A percentile compares a stretch with the other conserved stretches of the same genome.
Conservation (phyloP, 2,888 invertebrate genomes). For the Rhimphoctona megacephalus region DNA sequence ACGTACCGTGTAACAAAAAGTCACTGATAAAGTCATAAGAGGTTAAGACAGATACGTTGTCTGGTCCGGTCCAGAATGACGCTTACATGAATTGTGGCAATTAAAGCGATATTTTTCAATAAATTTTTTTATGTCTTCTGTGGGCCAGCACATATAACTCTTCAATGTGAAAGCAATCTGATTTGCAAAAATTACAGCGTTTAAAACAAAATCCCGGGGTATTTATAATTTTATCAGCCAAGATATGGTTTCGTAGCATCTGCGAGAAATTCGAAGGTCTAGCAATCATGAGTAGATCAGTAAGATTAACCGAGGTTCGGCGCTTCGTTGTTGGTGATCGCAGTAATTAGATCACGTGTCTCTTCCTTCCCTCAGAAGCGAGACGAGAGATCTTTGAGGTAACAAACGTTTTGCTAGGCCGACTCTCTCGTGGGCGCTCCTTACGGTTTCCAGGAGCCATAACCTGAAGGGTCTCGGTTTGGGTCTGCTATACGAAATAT, state of each 20-base stretch:
- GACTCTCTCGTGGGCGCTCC: slow-evolving; percentile 16
- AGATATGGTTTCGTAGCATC: slow-evolving; percentile 3
- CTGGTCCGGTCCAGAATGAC: too few species aligned
- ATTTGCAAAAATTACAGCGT: background rate
- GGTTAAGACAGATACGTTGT: too few species aligned
- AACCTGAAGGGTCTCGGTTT: slow-evolving; percentile 49
- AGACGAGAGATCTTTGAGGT: slow-evolving; percentile 29
- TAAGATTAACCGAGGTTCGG: slow-evolving; percentile 77
- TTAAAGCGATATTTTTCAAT: too few species aligned
- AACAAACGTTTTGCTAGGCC: slow-evolving; percentile 23
- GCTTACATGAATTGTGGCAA: too few species aligned
- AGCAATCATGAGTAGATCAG: slow-evolving; percentile 75
- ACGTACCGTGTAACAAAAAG: too few species aligned
- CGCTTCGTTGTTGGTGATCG: slow-evolving; percentile 21
- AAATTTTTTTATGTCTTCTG: background rate
- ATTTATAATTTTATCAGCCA: slow-evolving; percentile 3
- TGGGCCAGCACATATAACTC: background rate
- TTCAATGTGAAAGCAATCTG: too few species aligned
- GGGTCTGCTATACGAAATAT: slow-evolving; percentile 41
- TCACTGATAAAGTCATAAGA: too few species aligned
- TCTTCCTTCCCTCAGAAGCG: slow-evolving; percentile 1
- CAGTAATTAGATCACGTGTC: slow-evolving; percentile 39
- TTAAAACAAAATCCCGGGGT: background rate
- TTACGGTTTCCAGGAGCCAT: slow-evolving; percentile 49
- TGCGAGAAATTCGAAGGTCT: slow-evolving; percentile 12